Conservation (phyloP, 2,888 invertebrate genomes). For the Cerceris ruficornis region DNA sequence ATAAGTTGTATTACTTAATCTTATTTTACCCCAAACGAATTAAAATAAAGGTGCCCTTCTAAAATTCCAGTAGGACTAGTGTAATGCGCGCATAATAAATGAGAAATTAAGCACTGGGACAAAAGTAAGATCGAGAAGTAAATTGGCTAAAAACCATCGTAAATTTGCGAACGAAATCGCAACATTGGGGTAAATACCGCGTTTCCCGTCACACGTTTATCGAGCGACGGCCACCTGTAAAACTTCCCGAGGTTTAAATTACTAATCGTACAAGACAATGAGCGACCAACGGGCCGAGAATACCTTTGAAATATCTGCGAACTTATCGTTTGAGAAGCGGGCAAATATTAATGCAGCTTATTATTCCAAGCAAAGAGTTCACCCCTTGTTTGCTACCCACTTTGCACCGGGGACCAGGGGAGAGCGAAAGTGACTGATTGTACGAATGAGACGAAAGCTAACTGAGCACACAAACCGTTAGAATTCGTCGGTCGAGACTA, state of each 20-base stretch:
- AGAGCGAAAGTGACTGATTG: slow-evolving; percentile 54
- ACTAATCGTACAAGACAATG: slow-evolving; percentile 61
- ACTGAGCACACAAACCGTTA: slow-evolving; percentile 31
- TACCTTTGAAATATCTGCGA: slow-evolving; percentile 50
- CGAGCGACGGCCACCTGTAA: slow-evolving; percentile 9
- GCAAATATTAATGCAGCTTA: slow-evolving; percentile 71
- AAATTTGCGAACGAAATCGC: slow-evolving; percentile 2
- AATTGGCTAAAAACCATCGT: not conserved
- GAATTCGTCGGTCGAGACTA: slow-evolving; percentile 27
- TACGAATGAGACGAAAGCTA: slow-evolving; percentile 47
- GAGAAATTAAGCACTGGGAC: not conserved
- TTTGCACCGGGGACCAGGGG: slow-evolving; percentile 39
- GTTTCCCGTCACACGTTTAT: slow-evolving; percentile 14
- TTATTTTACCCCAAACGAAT: too few relatives aligned
- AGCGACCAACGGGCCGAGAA: slow-evolving; percentile 14
- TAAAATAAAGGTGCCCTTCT: too few relatives aligned
- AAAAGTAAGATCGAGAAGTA: not conserved
- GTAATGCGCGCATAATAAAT: too few relatives aligned
- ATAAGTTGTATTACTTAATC: too few relatives aligned
- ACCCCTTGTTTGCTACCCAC: slow-evolving; percentile 60
- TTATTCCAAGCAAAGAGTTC: slow-evolving; percentile 62
- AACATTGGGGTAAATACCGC: slow-evolving; percentile 6
- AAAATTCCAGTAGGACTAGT: too few relatives aligned
- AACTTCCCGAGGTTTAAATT: slow-evolving; percentile 37
- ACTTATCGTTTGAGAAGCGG: slow-evolving; percentile 66